Evolutionary conservation across 2,113 vertebrate genomes (phyloP).

Genomic region (Dromas ardeola): DNA sequence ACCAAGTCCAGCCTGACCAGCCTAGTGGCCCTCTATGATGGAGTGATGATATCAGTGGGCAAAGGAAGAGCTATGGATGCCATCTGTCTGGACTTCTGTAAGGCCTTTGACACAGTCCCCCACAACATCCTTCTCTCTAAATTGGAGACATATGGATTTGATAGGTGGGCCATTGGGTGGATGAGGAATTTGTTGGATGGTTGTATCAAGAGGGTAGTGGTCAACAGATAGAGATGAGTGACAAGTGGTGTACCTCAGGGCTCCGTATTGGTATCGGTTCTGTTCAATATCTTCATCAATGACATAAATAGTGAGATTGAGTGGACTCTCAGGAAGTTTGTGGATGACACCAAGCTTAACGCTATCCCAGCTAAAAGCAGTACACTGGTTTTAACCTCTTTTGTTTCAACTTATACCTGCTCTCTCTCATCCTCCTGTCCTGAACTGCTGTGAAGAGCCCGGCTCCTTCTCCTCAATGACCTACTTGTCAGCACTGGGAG

Average conservation of each 20-base stretch:
- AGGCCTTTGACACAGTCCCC: background rate
- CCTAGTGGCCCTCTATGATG: background rate
- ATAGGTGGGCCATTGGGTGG: background rate
- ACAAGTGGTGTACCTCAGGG: background rate
- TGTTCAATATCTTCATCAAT: background rate
- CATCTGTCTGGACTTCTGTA: background rate
- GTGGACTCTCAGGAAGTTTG: background rate
- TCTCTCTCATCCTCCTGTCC: background rate
- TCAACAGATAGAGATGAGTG: background rate
- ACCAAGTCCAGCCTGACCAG: background rate
- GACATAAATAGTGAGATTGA: background rate
- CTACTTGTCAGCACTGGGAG: background rate
- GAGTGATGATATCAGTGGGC: background rate
- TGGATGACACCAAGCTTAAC: background rate
- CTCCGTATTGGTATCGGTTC: background rate
- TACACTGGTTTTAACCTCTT: background rate
- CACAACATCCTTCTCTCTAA: background rate
- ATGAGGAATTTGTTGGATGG: background rate
- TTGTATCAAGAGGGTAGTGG: background rate
- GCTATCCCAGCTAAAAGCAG: background rate
- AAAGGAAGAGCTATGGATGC: background rate
- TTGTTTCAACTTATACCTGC: background rate
- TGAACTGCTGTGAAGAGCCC: background rate
- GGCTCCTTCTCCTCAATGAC: fast-evolving
- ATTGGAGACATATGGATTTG: background rate